Percentiles rank a stretch among this genome's conserved stretches.
Conservation (phyloP, 2,113 vertebrate species). For the Thomomys bottae region DNA sequence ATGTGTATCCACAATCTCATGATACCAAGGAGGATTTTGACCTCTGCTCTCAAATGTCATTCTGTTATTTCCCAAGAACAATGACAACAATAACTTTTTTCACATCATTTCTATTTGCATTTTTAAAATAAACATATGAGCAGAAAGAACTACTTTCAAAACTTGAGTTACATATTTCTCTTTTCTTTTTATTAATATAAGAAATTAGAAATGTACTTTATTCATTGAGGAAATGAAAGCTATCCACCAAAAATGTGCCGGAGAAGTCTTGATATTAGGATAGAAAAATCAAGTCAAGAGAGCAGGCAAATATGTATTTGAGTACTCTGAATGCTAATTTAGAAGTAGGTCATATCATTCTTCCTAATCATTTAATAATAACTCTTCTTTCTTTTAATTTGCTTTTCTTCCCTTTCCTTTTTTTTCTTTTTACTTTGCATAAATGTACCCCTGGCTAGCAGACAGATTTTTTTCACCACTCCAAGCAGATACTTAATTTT, state of each 20-base stretch:
- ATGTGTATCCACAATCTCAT: conserved; percentile 41
- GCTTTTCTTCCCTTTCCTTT: conserved; percentile 67
- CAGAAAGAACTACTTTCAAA: conserved; percentile 60
- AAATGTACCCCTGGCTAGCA: conserved; percentile 87
- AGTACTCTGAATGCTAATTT: conserved; percentile 97
- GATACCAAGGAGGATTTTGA: conserved; percentile 43
- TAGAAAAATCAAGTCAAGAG: conserved; percentile 90
- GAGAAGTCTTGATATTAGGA: conserved; percentile 87
- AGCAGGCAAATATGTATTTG: conserved; percentile 99
- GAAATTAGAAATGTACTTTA: conserved; percentile 66
- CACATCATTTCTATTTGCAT: conserved; percentile 48
- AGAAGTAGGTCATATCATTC: conserved; percentile 93
- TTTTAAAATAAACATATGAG: conserved; percentile 54
- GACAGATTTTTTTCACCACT: conserved; percentile 87
- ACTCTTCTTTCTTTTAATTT: conserved; percentile 82
- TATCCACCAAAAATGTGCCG: conserved; percentile 75
- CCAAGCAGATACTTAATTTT: conserved; percentile 88
- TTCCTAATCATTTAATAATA: conserved; percentile 92
- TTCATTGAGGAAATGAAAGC: conserved; percentile 71
- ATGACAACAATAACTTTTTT: conserved; percentile 59
- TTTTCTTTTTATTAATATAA: conserved; percentile 70
- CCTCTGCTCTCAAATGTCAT: conserved; percentile 52
- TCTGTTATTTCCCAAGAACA: conserved; percentile 38
- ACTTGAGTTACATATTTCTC: conserved; percentile 54
- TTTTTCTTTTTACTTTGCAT: conserved; percentile 81